Base-by-base conservation (phyloP, 1,140 invertebrate genomes). In the Lysiphlebus fabarum region DNA sequence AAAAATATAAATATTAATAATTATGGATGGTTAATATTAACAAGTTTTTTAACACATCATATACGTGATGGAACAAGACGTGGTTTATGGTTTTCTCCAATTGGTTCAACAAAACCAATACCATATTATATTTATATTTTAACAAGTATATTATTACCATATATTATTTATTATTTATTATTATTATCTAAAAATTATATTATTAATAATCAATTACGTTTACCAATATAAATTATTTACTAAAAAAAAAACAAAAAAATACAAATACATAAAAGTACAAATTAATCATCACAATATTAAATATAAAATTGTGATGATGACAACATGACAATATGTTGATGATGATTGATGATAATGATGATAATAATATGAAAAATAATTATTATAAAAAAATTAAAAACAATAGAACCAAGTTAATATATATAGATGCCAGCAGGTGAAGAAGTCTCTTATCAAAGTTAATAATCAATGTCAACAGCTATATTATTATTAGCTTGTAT, bases 21-120 rank as follows among this genome's bases (percentile, higher is more conserved):
- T 37, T 67, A 67, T 38, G 67, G 72, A 26, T 82, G 82, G 72
- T 71, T 84, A 59, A 61, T 82, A 6, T 64, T 81, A 11, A 74
- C 77, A 55, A 83, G 84, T 56, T 84, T 86, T 65, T 64, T 84
- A 10, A 86, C 82, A 62, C 86, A 88, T 74, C 86, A 88, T 67
- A 83, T 85, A 42, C 72, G 86, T 59, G 86, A 88, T 74, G 85
- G 78, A 0, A 82, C 82, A 10, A 78, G 86, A 63, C 75, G 84
- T 66, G 86, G 86, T 40, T 78, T 84, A 55, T 87, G 85, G 85
- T 69, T 87, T 34, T 83, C 76, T 67, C 85, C 85, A 2, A 75
- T 84, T 64, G 85, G 84, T 5, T 84, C 83, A 44, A 87, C 85
- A 12, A 68, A 75, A 26, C 81, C 84, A 8, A 73, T 87, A 61